Evolutionary conservation across 2,113 vertebrate genomes (phyloP).

Genomic region (Prochilodus magdalenae): DNA sequence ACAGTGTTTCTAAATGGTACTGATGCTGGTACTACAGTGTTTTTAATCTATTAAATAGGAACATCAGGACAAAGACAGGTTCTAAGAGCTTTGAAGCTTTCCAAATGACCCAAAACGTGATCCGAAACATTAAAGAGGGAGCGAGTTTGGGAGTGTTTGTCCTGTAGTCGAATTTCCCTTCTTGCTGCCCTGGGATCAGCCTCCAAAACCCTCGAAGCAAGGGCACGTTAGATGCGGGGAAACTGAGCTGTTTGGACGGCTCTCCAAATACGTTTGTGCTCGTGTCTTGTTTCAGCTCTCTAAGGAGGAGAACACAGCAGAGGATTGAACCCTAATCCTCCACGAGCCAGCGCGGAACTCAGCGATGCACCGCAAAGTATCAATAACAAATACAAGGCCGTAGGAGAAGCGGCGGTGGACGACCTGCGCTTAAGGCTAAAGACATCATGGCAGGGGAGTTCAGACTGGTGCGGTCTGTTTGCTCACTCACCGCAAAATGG

Average conservation of each 20-base stretch:
- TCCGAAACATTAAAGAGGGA: constrained; percentile 26
- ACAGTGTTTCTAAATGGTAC: too few species aligned
- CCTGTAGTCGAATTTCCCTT: constrained; percentile 24
- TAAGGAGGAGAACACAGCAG: constrained; percentile 3
- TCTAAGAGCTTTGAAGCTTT: too few species aligned
- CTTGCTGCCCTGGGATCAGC: constrained; percentile 35
- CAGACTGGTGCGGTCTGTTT: too few species aligned
- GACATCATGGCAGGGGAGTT: too few species aligned
- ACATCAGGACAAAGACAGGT: too few species aligned
- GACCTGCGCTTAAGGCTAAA: neutral
- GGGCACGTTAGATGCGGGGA: constrained; percentile 16
- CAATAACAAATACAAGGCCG: neutral
- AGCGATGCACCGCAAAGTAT: neutral
- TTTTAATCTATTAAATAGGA: too few species aligned
- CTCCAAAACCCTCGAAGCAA: constrained; percentile 23
- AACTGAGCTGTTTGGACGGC: constrained; percentile 30
- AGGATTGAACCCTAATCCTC: constrained; percentile 22
- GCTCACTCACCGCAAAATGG: too few species aligned
- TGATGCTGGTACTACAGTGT: too few species aligned
- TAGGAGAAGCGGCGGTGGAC: neutral
- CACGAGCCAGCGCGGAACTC: constrained; percentile 22
- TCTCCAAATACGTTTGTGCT: constrained; percentile 34
- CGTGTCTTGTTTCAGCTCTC: constrained; percentile 2
- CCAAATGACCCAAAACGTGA: neutral
- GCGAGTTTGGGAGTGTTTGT: constrained; percentile 17